phyloP scores from a whole-genome alignment of 2,888 invertebrate species.

The Orthonychiurus folsomi region DNA sequence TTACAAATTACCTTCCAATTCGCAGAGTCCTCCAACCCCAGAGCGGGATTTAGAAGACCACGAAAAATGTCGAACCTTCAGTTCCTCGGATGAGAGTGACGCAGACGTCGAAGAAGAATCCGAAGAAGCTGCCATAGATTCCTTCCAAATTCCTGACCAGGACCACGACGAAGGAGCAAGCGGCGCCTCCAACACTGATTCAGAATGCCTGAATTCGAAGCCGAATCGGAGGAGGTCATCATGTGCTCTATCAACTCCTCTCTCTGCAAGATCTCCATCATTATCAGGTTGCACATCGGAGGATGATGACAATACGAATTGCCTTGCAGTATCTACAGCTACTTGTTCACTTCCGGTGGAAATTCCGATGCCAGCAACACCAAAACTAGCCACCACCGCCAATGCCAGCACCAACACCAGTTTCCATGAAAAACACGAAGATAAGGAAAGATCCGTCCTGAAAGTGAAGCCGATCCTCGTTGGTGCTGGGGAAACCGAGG shows the following conservation, averaged over 20 bases:
- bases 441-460: conserved; percentile 14
- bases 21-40: background rate
- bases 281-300: conserved; percentile 32
- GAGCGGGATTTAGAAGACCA: background rate
- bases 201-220: conserved; percentile 27
- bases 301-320: conserved; percentile 32
- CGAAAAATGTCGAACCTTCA: background rate
- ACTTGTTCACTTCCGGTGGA: background rate
- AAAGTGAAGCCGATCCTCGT: conserved; percentile 30
- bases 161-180: conserved; percentile 25
- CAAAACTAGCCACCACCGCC: conserved; percentile 1
- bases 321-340: too few species aligned
- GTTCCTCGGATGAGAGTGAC: conserved; percentile 8
- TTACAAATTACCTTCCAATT: background rate
- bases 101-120: conserved; percentile 15
- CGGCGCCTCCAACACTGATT: conserved; percentile 35
- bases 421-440: conserved; percentile 24
- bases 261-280: conserved; percentile 29
- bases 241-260: conserved; percentile 29
- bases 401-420: too few species aligned
- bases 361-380: background rate
- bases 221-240: conserved; percentile 25
- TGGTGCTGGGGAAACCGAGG: conserved; percentile 21
- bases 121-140: conserved; percentile 23
- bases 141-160: conserved; percentile 25